These are phyloP conservation scores for Chamaea fasciata DNA, from an alignment of 2,113 vertebrate genomes.

Conservation along the genomic window DNA sequence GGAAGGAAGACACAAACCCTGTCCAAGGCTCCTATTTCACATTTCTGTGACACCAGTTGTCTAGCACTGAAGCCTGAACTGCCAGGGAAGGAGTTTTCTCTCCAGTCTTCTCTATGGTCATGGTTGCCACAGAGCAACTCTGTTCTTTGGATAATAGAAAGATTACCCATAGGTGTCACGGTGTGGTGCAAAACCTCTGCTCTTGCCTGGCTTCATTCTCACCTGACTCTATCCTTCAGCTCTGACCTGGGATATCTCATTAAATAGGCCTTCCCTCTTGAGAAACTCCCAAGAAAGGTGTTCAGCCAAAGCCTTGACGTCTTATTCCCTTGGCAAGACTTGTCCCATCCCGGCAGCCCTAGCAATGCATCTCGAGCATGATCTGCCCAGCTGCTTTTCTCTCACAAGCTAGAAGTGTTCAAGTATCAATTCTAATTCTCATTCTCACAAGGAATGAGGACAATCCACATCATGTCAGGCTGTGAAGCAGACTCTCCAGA, in stretches of 20 bases:
- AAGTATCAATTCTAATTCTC: background rate
- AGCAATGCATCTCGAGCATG: background rate
- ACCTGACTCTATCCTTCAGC: background rate
- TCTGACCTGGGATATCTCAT: background rate
- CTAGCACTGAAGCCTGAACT: background rate
- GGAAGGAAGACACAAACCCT: background rate
- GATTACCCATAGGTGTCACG: fast-evolving
- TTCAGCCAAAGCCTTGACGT: background rate
- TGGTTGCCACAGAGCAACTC: background rate
- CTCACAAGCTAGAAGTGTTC: background rate
- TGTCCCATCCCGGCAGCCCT: background rate
- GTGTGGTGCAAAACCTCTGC: background rate
- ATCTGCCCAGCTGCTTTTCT: background rate
- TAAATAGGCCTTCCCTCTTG: background rate
- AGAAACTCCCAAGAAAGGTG: background rate
- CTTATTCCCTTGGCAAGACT: background rate
- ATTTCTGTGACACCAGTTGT: background rate
- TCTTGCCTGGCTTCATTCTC: background rate
- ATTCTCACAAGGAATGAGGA: background rate
- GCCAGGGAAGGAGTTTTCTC: background rate
- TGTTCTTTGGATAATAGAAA: background rate
- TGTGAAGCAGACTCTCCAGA: background rate
- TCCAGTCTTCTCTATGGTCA: background rate
- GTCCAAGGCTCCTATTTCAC: background rate
- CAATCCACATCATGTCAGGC: background rate